A percentile compares a stretch with the other conserved stretches of the same genome.
Evolutionary conservation across 2,888 invertebrate genomes (phyloP).

Genomic region (Dynastes grantii): DNA sequence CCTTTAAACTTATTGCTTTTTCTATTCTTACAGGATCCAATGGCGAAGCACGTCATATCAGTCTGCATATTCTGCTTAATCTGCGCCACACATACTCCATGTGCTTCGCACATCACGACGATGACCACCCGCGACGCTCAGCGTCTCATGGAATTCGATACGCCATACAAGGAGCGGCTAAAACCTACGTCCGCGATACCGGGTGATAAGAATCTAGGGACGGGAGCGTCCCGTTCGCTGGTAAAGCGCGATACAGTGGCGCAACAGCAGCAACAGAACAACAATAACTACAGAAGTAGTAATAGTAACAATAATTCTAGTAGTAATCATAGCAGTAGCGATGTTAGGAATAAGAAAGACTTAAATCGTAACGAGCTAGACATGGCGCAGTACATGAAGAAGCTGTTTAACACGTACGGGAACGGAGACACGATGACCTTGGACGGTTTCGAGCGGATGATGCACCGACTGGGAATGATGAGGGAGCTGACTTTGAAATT

Average conservation of each 20-base stretch:
- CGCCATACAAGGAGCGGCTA: slow-evolving; percentile 57
- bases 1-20: neutral
- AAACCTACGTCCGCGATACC: slow-evolving; percentile 29
- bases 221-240: slow-evolving; percentile 1
- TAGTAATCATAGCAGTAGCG: slow-evolving; percentile 55
- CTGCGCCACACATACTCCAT: slow-evolving; percentile 84
- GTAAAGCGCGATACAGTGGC: slow-evolving; percentile 46
- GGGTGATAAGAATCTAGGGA: slow-evolving; percentile 46
- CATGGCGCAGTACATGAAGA: slow-evolving; percentile 73
- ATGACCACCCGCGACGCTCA: slow-evolving; percentile 52
- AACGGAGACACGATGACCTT: slow-evolving; percentile 78
- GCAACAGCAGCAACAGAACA: slow-evolving; percentile 6
- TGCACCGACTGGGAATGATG: slow-evolving; percentile 69
- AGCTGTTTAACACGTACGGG: slow-evolving; percentile 80
- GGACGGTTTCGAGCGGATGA: slow-evolving; percentile 80
- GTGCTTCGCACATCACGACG: slow-evolving; percentile 78
- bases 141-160: slow-evolving; percentile 35
- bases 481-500: slow-evolving; percentile 46
- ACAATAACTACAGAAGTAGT: neutral
- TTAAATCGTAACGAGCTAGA: slow-evolving; percentile 18
- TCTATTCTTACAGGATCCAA: slow-evolving; percentile 57
- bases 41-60: slow-evolving; percentile 80
- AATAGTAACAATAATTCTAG: slow-evolving; percentile 53
- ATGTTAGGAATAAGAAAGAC: slow-evolving; percentile 11
- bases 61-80: slow-evolving; percentile 89